Evolutionary conservation across 2,797 vertebrate species (phyloP).

Genomic region (Hippopotamyrus pictus): DNA sequence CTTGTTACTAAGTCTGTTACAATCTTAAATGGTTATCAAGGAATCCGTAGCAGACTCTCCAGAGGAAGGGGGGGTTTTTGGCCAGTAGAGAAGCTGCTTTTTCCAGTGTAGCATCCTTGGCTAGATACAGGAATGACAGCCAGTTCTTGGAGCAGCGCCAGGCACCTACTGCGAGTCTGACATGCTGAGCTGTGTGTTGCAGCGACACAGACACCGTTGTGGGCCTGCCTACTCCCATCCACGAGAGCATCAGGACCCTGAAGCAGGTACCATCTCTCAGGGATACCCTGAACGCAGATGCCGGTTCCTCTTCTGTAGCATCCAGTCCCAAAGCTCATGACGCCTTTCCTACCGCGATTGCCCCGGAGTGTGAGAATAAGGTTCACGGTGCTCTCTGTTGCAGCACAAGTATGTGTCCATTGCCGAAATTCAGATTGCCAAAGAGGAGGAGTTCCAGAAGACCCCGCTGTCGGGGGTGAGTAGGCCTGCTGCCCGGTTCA

Average conservation of each 20-base stretch:
- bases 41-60: neutral
- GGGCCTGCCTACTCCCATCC: constrained; percentile 90
- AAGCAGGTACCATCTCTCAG: constrained; percentile 70
- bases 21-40: neutral
- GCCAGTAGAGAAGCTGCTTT: neutral
- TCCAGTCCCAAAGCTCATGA: neutral
- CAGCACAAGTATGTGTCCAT: constrained; percentile 96
- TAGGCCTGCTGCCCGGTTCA: neutral
- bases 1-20: neutral
- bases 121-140: neutral
- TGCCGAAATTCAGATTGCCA: constrained; percentile 85
- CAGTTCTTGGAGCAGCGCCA: neutral
- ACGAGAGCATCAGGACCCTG: constrained; percentile 93
- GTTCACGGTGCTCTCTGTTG: neutral
- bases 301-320: neutral
- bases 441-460: constrained; percentile 91
- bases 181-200: constrained; percentile 19
- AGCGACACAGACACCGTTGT: constrained; percentile 95
- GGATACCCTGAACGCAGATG: neutral
- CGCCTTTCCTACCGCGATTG: neutral
- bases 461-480: constrained; percentile 89
- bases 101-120: neutral
- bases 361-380: no score
- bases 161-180: neutral
- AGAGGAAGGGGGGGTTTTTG: neutral